These are phyloP conservation scores for Lanistes nyassanus DNA, from an alignment of 1,140 invertebrate genomes.

Conservation along the genomic window DNA sequence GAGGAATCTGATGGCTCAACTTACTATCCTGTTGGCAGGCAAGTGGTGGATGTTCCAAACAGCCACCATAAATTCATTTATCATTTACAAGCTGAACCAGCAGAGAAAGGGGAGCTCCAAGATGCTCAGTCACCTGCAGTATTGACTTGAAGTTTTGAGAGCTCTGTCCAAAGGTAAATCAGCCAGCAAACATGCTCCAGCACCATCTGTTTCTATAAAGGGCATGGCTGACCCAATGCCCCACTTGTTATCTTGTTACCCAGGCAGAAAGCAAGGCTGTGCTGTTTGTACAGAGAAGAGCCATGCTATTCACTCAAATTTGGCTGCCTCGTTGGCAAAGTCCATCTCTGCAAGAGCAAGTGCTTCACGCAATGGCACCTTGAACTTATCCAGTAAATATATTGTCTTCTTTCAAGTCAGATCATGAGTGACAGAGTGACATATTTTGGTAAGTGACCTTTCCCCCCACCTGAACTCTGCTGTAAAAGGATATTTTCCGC, in stretches of 20 bases:
- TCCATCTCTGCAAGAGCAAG: constrained; percentile 12
- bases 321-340: background rate
- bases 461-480: too few relatives aligned
- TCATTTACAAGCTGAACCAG: constrained; percentile 3
- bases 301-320: background rate
- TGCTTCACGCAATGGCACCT: constrained; percentile 7
- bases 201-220: background rate
- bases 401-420: too few relatives aligned
- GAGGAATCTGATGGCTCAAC: constrained; percentile 5
- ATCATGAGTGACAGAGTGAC: too few relatives aligned
- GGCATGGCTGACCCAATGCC: background rate
- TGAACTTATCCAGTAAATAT: too few relatives aligned
- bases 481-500: too few relatives aligned
- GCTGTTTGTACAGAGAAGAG: background rate
- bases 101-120: background rate
- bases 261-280: constrained; percentile 8
- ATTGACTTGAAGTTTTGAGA: background rate
- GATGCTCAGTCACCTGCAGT: background rate
- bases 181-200: background rate
- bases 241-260: background rate
- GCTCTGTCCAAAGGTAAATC: background rate
- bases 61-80: constrained; percentile 16
- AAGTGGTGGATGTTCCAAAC: constrained; percentile 20
- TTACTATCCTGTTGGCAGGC: constrained; percentile 18
- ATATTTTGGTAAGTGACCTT: too few relatives aligned